phyloP scores from a whole-genome alignment of 2,888 invertebrate species.

The Tethea ocularis region DNA sequence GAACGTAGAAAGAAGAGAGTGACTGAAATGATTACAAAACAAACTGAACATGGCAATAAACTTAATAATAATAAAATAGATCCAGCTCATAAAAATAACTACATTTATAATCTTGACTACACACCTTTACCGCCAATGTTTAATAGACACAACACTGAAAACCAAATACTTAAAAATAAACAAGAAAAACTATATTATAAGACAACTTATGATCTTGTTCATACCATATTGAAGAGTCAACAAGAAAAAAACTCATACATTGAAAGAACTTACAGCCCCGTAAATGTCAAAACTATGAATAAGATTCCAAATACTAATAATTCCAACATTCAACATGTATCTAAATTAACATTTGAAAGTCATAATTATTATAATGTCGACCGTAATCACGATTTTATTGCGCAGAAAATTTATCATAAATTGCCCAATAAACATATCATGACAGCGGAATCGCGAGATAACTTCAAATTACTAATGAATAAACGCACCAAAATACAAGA shows the following conservation, averaged over 20 bases:
- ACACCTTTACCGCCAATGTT: constrained; percentile 20
- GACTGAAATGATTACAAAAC: constrained; percentile 25
- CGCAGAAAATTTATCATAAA: constrained; percentile 13
- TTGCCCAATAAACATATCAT: constrained; percentile 34
- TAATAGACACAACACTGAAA: background rate
- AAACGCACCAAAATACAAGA: constrained; percentile 16
- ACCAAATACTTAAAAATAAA: constrained; percentile 12
- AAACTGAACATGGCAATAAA: constrained; percentile 30
- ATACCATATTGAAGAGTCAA: constrained; percentile 51
- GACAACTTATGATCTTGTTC: constrained; percentile 61
- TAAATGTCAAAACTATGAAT: background rate
- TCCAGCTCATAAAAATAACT: constrained; percentile 28
- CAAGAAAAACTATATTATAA: constrained; percentile 32
- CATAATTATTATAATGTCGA: constrained; percentile 37
- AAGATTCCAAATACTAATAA: background rate
- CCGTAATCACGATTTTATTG: constrained; percentile 1
- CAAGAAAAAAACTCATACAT: constrained; percentile 11
- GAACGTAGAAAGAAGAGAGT: constrained; percentile 25
- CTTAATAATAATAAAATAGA: constrained; percentile 28
- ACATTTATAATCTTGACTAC: constrained; percentile 34
- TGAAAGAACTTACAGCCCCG: background rate
- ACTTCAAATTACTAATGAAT: constrained; percentile 33
- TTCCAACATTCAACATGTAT: constrained; percentile 4
- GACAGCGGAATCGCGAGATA: constrained; percentile 47
- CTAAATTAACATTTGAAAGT: constrained; percentile 52